These are phyloP conservation scores for Nemapogon koenigi DNA, from an alignment of 2,888 invertebrate genomes.

Conservation along the genomic window DNA sequence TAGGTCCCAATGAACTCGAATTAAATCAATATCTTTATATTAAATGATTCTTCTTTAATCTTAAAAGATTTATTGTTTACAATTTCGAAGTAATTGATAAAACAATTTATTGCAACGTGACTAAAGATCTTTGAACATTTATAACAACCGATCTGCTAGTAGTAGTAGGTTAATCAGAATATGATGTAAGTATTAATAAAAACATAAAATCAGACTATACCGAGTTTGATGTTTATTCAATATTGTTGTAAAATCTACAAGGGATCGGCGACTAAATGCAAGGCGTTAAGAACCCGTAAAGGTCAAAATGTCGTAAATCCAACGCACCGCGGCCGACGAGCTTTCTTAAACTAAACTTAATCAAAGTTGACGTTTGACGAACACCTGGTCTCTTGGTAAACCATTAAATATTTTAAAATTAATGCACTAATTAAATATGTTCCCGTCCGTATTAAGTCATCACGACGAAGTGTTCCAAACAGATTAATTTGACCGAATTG, in stretches of 20 bases:
- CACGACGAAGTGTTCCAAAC: constrained; percentile 41
- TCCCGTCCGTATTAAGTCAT: constrained; percentile 53
- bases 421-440: constrained; percentile 58
- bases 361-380: constrained; percentile 59
- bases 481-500: constrained; percentile 53
- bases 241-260: background rate
- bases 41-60: no score
- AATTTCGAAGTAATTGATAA: constrained; percentile 4
- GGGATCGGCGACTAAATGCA: no score
- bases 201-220: background rate
- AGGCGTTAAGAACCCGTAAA: background rate
- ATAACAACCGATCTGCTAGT: background rate
- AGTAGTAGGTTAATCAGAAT: background rate
- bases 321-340: constrained; percentile 23
- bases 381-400: constrained; percentile 42
- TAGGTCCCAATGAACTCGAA: constrained; percentile 6
- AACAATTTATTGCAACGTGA: no score
- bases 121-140: constrained; percentile 2
- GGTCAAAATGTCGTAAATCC: background rate
- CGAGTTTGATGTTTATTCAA: constrained; percentile 2
- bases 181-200: background rate
- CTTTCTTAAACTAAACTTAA: constrained; percentile 50
- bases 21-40: constrained; percentile 4
- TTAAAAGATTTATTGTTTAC: background rate
- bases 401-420: constrained; percentile 56